Conservation (phyloP, 1,140 invertebrate species). For the Lepidurus packardi region DNA sequence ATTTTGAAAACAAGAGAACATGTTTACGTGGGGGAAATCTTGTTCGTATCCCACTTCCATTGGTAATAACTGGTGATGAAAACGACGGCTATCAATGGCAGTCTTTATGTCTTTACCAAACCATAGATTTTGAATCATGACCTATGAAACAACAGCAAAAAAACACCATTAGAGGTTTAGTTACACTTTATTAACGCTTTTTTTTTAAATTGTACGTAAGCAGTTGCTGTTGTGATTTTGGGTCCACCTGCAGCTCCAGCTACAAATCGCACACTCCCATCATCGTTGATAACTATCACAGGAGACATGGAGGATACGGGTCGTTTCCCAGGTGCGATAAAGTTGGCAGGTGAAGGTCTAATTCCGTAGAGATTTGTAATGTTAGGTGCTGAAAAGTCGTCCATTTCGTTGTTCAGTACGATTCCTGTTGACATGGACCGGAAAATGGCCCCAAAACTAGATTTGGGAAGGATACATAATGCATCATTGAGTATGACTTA, state of each 20-base stretch:
- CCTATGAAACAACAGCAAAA: slow-evolving; percentile 49
- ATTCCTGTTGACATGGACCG: slow-evolving; percentile 77
- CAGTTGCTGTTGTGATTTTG: slow-evolving; percentile 75
- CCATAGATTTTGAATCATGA: slow-evolving; percentile 75
- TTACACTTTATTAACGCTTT: too few relatives aligned
- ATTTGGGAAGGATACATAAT: too few relatives aligned
- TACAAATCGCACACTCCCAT: slow-evolving; percentile 65
- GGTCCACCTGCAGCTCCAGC: slow-evolving; percentile 89
- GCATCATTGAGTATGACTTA: too few relatives aligned
- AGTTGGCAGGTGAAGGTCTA: slow-evolving; percentile 67
- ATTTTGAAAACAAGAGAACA: neutral
- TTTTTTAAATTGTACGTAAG: slow-evolving; percentile 54
- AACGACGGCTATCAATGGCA: slow-evolving; percentile 75
- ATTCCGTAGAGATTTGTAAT: slow-evolving; percentile 70
- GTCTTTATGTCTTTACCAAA: slow-evolving; percentile 76
- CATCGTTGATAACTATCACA: slow-evolving; percentile 64
- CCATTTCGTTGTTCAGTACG: slow-evolving; percentile 89
- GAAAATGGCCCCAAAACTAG: slow-evolving; percentile 76
- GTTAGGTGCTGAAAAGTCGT: slow-evolving; percentile 83
- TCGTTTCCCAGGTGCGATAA: slow-evolving; percentile 65
- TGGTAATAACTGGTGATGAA: slow-evolving; percentile 90
- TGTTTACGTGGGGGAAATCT: slow-evolving; percentile 59
- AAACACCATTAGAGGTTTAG: too few relatives aligned
- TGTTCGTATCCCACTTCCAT: slow-evolving; percentile 74
- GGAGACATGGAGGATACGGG: slow-evolving; percentile 90